Evolutionary conservation across 2,797 vertebrate species (phyloP).

Genomic region (Anas acuta): DNA sequence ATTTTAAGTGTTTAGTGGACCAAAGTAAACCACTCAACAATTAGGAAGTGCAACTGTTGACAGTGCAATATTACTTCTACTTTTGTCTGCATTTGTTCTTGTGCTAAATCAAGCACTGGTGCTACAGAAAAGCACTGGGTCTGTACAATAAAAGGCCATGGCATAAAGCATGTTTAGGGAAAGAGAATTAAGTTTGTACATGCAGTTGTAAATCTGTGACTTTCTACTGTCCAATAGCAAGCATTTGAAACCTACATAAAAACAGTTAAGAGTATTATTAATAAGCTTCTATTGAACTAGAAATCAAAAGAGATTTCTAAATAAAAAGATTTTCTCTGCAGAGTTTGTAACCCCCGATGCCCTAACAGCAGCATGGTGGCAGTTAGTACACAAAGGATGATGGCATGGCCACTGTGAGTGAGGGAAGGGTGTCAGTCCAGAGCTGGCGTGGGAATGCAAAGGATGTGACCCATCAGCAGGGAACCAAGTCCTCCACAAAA

Average conservation of each 20-base stretch:
- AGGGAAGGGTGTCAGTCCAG: background rate
- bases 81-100: background rate
- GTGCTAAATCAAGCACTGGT: background rate
- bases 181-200: background rate
- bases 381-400: background rate
- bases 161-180: background rate
- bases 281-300: background rate
- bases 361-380: background rate
- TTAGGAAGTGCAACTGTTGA: background rate
- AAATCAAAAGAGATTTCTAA: background rate
- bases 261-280: background rate
- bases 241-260: background rate
- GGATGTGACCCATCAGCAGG: background rate
- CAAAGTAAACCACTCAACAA: background rate
- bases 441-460: background rate
- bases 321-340: background rate
- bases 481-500: background rate
- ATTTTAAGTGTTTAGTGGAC: background rate
- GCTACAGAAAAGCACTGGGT: background rate
- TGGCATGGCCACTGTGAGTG: rapidly evolving
- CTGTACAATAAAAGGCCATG: background rate
- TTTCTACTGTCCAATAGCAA: background rate
- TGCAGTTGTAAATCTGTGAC: background rate
- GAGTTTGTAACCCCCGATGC: background rate
- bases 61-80: background rate